A percentile compares a stretch with the other conserved stretches of the same genome.
phyloP scores from a whole-genome alignment of 2,797 vertebrate genomes.

The Eulemur coronatus region DNA sequence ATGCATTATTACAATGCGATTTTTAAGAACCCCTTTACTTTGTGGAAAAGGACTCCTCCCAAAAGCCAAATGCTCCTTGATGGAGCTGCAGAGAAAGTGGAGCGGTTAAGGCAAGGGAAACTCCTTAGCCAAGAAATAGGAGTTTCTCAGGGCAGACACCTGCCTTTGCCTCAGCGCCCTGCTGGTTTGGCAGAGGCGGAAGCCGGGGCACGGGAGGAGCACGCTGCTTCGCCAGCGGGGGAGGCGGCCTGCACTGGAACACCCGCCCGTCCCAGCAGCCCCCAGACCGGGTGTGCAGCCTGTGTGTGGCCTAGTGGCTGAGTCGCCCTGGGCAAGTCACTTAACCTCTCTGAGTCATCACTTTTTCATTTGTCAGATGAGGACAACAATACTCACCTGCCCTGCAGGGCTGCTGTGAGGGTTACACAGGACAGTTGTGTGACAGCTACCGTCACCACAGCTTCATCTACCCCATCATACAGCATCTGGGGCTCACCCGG shows the following conservation, averaged over 20 bases:
- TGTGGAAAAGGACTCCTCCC: neutral
- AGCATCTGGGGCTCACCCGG: accelerated
- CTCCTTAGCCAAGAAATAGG: neutral
- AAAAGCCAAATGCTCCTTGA: neutral
- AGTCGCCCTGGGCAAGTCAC: neutral
- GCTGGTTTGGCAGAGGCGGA: neutral
- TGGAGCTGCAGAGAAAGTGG: neutral
- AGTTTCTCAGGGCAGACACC: neutral
- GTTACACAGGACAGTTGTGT: neutral
- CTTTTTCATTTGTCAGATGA: neutral
- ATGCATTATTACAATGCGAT: neutral
- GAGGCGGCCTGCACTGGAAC: neutral
- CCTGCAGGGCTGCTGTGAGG: neutral
- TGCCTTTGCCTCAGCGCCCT: neutral
- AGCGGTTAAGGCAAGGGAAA: neutral
- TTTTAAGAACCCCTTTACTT: neutral
- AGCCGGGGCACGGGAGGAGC: neutral
- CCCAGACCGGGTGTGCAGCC: neutral
- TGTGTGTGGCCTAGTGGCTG: neutral
- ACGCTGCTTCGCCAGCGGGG: accelerated
- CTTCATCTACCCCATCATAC: neutral
- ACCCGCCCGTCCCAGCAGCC: accelerated
- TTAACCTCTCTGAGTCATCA: neutral
- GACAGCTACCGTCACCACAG: neutral
- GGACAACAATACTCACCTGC: neutral